Conservation (phyloP, 1,140 invertebrate species). For the Portunus trituberculatus region DNA sequence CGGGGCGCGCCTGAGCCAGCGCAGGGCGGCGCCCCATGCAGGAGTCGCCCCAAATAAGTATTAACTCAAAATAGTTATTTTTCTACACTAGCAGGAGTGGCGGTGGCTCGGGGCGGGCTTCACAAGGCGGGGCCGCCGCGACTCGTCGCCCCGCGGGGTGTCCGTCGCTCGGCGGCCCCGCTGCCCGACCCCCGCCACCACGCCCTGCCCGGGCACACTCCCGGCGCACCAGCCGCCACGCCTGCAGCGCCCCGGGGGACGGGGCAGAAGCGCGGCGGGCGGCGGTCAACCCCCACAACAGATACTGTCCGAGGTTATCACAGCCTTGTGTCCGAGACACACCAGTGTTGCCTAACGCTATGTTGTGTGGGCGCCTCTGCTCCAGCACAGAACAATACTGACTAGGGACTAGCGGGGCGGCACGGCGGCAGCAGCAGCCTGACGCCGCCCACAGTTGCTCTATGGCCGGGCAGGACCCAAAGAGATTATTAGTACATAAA, state of each 20-base stretch:
- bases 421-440: background rate
- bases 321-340: constrained; percentile 68
- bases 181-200: background rate
- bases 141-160: constrained; percentile 70
- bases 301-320: constrained; percentile 68
- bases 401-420: constrained; percentile 72
- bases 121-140: constrained; percentile 59
- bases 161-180: constrained; percentile 68
- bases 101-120: background rate
- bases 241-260: background rate
- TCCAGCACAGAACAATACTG: constrained; percentile 75
- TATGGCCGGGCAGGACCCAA: constrained; percentile 72
- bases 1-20: background rate
- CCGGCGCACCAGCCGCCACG: background rate
- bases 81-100: constrained; percentile 40
- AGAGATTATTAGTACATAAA: constrained; percentile 71
- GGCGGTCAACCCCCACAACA: constrained; percentile 25
- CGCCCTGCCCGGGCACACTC: background rate
- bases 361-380: constrained; percentile 67
- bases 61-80: constrained; percentile 56
- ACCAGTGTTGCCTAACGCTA: constrained; percentile 65
- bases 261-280: background rate
- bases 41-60: constrained; percentile 43
- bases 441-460: constrained; percentile 37
- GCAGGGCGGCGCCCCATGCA: background rate